phyloP scores from a whole-genome alignment of 2,113 vertebrate species.

The Solea solea region DNA sequence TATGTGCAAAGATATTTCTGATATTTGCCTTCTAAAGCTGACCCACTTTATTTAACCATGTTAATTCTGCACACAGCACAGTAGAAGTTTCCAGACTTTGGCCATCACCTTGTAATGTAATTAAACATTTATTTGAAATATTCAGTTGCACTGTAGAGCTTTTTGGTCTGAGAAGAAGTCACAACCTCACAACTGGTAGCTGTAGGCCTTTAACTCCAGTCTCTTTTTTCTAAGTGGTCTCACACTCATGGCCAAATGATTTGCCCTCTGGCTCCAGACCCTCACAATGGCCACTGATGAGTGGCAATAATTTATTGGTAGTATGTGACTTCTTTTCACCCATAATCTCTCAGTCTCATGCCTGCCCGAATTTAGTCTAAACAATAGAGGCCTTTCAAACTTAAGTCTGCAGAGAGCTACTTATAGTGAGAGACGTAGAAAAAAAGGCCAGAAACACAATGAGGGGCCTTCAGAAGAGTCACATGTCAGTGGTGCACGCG shows the following conservation, averaged over 20 bases:
- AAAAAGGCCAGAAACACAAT: slow-evolving; percentile 44
- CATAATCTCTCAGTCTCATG: slow-evolving; percentile 52
- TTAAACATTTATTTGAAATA: not conserved
- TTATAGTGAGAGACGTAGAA: slow-evolving; percentile 39
- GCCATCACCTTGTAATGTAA: not conserved
- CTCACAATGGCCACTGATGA: slow-evolving; percentile 1
- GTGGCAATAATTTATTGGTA: slow-evolving; percentile 2
- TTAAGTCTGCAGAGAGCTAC: slow-evolving; percentile 44
- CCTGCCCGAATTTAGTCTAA: slow-evolving; percentile 34
- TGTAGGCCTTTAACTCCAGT: not conserved
- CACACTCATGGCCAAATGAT: not conserved
- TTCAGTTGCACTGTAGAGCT: too few relatives aligned
- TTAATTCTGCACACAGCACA: not conserved
- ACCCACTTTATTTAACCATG: not conserved
- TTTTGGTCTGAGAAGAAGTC: too few relatives aligned
- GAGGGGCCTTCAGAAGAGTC: slow-evolving; percentile 45
- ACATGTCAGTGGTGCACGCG: slow-evolving; percentile 41
- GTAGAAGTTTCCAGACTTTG: not conserved
- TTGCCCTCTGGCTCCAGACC: not conserved
- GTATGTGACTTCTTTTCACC: slow-evolving; percentile 10
- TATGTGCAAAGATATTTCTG: not conserved
- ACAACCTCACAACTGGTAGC: too few relatives aligned
- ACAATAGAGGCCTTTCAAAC: slow-evolving; percentile 72
- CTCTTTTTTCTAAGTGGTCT: not conserved
- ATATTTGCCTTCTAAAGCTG: not conserved